Base-by-base conservation (phyloP, 2,113 vertebrate species). In the Recurvirostra avosetta region DNA sequence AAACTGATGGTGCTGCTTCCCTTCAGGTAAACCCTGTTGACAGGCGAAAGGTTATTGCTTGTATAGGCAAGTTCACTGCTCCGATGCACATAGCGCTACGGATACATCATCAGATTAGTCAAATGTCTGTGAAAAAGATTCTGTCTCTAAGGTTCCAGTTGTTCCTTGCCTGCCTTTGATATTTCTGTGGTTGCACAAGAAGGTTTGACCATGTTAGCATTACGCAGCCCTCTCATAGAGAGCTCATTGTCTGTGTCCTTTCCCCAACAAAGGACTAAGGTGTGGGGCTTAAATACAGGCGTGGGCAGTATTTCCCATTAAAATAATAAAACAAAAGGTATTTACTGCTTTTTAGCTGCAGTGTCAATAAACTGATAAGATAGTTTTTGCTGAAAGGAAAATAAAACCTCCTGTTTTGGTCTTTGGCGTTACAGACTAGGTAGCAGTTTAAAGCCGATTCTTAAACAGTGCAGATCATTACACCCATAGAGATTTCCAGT, bases 101-200 rank as follows among this genome's bases (percentile, higher is more conserved):
- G 77, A 32, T 88, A 75, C 83, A 90, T 93, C 92, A 95, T 76
- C 86, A 59, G 41, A 79, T 97, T 96, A 96, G 96, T 96, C 91
- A 96, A 94, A 80, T 29, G 90, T 89, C 79, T 97, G 84, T 86
- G 85, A 56, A 91, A 80, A 78, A 59, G 58, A 62, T 86, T 55
- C 76, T 73, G 92, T 82, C 86, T 96, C 86, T 58, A 29, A 78
- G 43, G 50, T 52, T 90, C 86, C 90, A 52, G 83, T 40, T 58
- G 55, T 16, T 97, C 96, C 79, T 72, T 71, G 80, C 79, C 87
- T 67, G 49, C 88, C 96, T 96, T 96, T 96, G 95, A 90, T 94
- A 70, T 53, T 89, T 49, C 84, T 58, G 86, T 47, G 86, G 81
- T 96, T 96, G 86, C 92, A 73, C 92, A 92, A 94, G 78, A 29